Conservation (phyloP, 2,888 invertebrate species). For the Eristalis intricaria region DNA sequence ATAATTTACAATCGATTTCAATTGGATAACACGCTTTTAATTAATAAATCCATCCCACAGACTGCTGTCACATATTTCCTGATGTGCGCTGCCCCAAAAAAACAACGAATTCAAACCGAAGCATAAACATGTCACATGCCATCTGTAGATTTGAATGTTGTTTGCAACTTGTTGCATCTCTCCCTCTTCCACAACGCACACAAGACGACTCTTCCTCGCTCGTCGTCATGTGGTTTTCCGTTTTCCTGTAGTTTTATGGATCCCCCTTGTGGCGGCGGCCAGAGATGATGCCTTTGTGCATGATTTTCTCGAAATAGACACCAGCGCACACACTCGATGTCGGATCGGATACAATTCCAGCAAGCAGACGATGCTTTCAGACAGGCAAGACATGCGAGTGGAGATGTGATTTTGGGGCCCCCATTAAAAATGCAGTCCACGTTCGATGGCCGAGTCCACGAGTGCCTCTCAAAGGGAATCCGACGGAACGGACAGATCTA, state of each 20-base stretch:
- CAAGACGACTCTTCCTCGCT: not conserved
- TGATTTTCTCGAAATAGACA: conserved; percentile 33
- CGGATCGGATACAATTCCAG: not conserved
- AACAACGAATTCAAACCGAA: not conserved
- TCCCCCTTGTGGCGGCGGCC: not conserved
- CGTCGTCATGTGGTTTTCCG: not conserved
- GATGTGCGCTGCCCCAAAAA: not conserved
- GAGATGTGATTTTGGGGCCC: conserved; percentile 15
- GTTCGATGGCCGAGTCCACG: not conserved
- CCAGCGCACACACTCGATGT: not conserved
- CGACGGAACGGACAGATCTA: not conserved
- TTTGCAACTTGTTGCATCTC: conserved; percentile 37
- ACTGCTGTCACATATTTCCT: not conserved
- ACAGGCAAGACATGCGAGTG: not conserved
- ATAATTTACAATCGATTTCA: conserved; percentile 26
- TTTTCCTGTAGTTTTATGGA: not conserved
- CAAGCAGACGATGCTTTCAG: not conserved
- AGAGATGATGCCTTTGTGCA: conserved; percentile 1
- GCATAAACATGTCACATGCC: conserved; percentile 35
- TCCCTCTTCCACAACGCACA: too few relatives aligned
- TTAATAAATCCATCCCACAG: conserved; percentile 23
- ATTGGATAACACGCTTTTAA: conserved; percentile 6
- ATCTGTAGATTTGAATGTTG: not conserved
- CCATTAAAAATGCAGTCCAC: conserved; percentile 15
- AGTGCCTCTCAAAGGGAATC: conserved; percentile 1